phyloP scores from a whole-genome alignment of 2,888 invertebrate genomes.

The Microctonus hyperodae region DNA sequence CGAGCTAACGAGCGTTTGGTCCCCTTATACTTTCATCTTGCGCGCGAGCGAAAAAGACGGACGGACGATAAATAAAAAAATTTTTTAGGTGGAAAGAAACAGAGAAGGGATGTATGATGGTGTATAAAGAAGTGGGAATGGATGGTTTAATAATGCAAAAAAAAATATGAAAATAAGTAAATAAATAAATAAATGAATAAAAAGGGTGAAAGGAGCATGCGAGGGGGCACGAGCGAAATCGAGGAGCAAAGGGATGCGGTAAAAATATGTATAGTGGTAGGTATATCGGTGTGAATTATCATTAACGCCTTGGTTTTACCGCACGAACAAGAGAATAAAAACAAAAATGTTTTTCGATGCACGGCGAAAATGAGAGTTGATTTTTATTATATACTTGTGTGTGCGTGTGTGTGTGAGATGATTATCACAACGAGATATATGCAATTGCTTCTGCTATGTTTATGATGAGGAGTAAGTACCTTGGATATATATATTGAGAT shows the following conservation, averaged over 20 bases:
- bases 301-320: slow-evolving; percentile 26
- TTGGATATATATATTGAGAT: neutral
- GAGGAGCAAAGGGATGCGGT: neutral
- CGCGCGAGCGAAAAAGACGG: slow-evolving; percentile 25
- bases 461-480: slow-evolving; percentile 11
- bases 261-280: slow-evolving; percentile 7
- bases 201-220: slow-evolving; percentile 28
- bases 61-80: slow-evolving; percentile 27
- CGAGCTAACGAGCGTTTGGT: slow-evolving; percentile 48
- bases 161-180: slow-evolving; percentile 25
- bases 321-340: slow-evolving; percentile 1
- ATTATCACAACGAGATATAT: slow-evolving; percentile 22
- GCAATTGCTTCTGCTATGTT: slow-evolving; percentile 25
- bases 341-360: slow-evolving; percentile 20
- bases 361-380: slow-evolving; percentile 21
- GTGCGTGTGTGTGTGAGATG: neutral
- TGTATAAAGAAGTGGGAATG: slow-evolving; percentile 32
- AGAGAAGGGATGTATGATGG: neutral
- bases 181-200: slow-evolving; percentile 38
- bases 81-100: slow-evolving; percentile 1
- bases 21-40: slow-evolving; percentile 33
- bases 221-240: slow-evolving; percentile 21
- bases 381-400: neutral
- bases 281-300: slow-evolving; percentile 26
- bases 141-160: neutral